Conservation (phyloP, 2,113 vertebrate genomes). For the Cettia cetti region DNA sequence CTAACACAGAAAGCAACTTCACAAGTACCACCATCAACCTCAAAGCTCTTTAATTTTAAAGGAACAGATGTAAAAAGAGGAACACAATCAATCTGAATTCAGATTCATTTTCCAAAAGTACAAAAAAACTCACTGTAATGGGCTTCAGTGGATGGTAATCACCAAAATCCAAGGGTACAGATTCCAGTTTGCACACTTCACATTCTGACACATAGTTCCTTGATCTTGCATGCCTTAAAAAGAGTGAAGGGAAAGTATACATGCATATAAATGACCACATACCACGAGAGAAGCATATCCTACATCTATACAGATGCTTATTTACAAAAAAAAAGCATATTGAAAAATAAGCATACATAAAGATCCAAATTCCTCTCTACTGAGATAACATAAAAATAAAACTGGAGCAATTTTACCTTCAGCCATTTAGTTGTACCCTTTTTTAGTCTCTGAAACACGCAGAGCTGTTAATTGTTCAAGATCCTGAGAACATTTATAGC, state of each 20-base stretch:
- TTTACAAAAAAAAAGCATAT: neutral
- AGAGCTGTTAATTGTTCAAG: neutral
- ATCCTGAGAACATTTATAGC: neutral
- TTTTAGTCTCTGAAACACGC: neutral
- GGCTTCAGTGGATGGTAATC: constrained; percentile 95
- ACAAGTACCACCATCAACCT: neutral
- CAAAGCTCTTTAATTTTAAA: neutral
- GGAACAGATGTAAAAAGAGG: neutral
- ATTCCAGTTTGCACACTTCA: constrained; percentile 75
- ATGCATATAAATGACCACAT: neutral
- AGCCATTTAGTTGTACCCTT: neutral
- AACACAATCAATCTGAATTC: neutral
- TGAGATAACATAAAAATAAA: neutral
- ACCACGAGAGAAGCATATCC: neutral
- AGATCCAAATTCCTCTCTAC: neutral
- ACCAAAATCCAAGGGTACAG: constrained; percentile 78
- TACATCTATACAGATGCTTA: neutral
- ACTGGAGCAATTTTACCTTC: neutral
- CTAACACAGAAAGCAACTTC: neutral
- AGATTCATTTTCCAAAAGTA: neutral
- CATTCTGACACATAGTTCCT: constrained; percentile 85
- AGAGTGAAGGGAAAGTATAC: neutral
- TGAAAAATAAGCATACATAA: neutral
- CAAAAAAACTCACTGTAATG: constrained; percentile 81
- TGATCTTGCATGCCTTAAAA: constrained; percentile 81